Conservation (phyloP, 2,888 invertebrate genomes). For the Iselma pallidipennis region DNA sequence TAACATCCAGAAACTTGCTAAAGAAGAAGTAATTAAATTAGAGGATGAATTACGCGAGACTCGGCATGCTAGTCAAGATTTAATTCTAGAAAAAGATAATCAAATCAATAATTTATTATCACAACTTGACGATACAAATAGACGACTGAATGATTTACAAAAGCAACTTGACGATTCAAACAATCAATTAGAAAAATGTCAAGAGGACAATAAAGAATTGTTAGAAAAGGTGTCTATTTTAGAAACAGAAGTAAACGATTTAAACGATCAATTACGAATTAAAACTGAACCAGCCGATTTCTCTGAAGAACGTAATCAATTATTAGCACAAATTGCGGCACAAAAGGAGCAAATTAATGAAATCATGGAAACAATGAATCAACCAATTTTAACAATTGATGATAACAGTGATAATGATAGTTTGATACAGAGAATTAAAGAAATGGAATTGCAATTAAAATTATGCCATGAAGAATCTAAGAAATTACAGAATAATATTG, state of each 20-base stretch:
- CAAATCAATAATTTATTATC: too few relatives aligned
- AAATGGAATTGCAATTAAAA: too few relatives aligned
- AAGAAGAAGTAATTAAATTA: conserved; percentile 42
- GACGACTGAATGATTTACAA: too few relatives aligned
- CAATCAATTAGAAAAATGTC: not conserved
- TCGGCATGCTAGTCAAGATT: not conserved
- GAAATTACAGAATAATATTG: too few relatives aligned
- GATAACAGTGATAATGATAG: too few relatives aligned
- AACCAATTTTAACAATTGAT: conserved; percentile 14
- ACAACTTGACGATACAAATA: not conserved
- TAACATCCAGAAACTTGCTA: conserved; percentile 50
- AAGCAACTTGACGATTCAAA: not conserved
- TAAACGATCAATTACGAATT: conserved; percentile 1
- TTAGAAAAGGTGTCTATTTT: not conserved
- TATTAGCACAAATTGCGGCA: conserved; percentile 36
- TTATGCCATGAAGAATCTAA: conserved; percentile 24
- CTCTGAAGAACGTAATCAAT: conserved; percentile 36
- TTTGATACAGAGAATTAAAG: too few relatives aligned
- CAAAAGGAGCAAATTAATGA: conserved; percentile 37
- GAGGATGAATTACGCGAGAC: conserved; percentile 24
- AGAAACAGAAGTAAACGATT: not conserved
- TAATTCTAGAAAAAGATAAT: conserved; percentile 3
- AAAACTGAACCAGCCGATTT: conserved; percentile 15
- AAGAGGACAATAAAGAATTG: conserved; percentile 27
- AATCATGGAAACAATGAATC: conserved; percentile 38